Percentiles rank a stretch among this genome's conserved stretches.
Conservation (phyloP, 30 jellyfish, hydroid and myxozoan genomes). For the Pelagia noctiluca region DNA sequence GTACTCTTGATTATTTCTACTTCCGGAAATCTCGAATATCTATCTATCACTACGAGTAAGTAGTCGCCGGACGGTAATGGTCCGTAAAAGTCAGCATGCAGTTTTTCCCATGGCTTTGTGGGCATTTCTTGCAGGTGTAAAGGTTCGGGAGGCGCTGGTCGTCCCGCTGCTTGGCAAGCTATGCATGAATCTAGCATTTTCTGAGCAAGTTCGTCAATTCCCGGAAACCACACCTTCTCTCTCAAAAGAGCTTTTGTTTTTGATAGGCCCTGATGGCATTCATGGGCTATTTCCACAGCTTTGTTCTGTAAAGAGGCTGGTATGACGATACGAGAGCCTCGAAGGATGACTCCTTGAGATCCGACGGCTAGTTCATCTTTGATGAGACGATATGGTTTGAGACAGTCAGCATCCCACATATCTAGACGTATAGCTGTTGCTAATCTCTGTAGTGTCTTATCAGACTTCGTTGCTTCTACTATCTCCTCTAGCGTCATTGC, state of each 20-base stretch:
- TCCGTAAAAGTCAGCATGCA: slow-evolving; percentile 21
- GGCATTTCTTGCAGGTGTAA: slow-evolving; percentile 25
- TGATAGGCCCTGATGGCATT: slow-evolving; percentile 35
- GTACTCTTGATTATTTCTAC: background rate
- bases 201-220: slow-evolving; percentile 38
- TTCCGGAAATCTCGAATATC: too few species aligned
- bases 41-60: too few species aligned
- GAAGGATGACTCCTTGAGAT: background rate
- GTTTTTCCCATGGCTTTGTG: slow-evolving; percentile 23
- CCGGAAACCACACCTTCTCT: slow-evolving; percentile 37
- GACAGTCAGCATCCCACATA: too few species aligned
- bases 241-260: slow-evolving; percentile 41
- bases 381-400: slow-evolving; percentile 2
- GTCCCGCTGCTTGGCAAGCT: slow-evolving; percentile 29
- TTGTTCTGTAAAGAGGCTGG: slow-evolving; percentile 33
- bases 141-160: slow-evolving; percentile 30
- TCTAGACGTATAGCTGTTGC: too few species aligned
- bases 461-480: too few species aligned
- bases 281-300: slow-evolving; percentile 49
- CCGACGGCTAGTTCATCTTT: slow-evolving; percentile 10
- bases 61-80: slow-evolving; percentile 25
- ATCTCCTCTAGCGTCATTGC: too few species aligned
- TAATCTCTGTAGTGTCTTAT: too few species aligned
- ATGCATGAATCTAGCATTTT: slow-evolving; percentile 12
- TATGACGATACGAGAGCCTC: slow-evolving; percentile 25